A percentile compares a stretch with the other conserved stretches of the same genome.
Evolutionary conservation across 2,888 invertebrate species (phyloP).

Genomic region (Smittia aterrima): DNA sequence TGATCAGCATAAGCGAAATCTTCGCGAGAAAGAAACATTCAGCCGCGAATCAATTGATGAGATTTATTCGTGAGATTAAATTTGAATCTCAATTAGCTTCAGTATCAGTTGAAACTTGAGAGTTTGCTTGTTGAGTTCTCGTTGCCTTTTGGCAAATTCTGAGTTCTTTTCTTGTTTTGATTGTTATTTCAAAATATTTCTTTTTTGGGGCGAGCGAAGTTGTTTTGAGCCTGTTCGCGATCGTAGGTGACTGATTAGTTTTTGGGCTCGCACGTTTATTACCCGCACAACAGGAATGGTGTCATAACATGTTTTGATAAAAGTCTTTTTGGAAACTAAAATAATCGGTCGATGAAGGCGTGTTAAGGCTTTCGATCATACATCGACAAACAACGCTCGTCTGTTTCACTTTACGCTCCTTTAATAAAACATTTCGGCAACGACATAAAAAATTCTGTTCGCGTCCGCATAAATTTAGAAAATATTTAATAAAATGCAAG

Average conservation of each 20-base stretch:
- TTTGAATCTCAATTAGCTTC: conserved; percentile 38
- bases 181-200: neutral
- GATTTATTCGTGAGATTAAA: conserved; percentile 10
- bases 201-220: neutral
- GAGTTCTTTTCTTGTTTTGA: neutral
- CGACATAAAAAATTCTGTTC: neutral
- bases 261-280: neutral
- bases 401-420: too few relatives aligned
- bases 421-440: too few relatives aligned
- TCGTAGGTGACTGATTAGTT: neutral
- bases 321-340: too few relatives aligned
- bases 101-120: neutral
- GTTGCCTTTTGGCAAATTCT: neutral
- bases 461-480: neutral
- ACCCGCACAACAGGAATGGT: neutral
- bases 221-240: neutral
- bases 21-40: conserved; percentile 2
- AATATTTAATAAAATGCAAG: neutral
- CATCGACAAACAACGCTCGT: too few relatives aligned
- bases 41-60: conserved; percentile 10
- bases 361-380: too few relatives aligned
- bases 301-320: neutral
- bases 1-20: neutral
- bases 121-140: neutral
- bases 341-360: neutral